Conservation (phyloP, 2,113 vertebrate species). For the Cephalopterus ornatus region DNA sequence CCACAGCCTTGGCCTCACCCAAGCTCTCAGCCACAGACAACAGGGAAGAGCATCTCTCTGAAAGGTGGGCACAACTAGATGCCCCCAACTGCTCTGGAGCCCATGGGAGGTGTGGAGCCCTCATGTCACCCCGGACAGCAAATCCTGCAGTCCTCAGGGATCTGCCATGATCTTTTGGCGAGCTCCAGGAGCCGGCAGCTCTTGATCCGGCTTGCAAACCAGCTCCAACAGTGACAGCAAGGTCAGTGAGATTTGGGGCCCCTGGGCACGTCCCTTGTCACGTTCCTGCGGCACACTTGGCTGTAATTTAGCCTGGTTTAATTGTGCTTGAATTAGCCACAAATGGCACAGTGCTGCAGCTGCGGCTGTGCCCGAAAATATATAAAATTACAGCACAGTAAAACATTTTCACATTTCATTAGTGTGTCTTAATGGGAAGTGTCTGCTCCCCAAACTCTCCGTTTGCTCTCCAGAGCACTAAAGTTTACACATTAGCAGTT, state of each 20-base stretch:
- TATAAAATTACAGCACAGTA: constrained; percentile 24
- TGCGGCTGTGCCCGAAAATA: not conserved
- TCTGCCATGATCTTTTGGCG: accelerated
- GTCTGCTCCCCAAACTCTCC: constrained; percentile 33
- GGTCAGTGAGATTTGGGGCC: not conserved
- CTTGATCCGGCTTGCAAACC: not conserved
- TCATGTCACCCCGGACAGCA: accelerated
- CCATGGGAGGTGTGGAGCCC: accelerated
- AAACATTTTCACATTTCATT: constrained; percentile 64
- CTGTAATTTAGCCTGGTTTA: constrained; percentile 40
- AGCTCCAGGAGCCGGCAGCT: not conserved
- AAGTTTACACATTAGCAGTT: not conserved
- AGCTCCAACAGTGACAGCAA: accelerated
- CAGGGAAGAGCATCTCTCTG: not conserved
- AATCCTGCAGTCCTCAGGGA: not conserved
- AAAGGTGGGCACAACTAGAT: not conserved
- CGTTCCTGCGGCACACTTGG: not conserved
- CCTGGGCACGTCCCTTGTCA: not conserved
- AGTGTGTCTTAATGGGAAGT: constrained; percentile 37
- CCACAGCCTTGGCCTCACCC: not conserved
- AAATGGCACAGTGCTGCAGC: constrained; percentile 7
- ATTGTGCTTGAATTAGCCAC: constrained; percentile 56
- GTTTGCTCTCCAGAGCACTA: not conserved
- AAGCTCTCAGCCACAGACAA: not conserved
- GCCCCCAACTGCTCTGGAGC: not conserved